These are phyloP conservation scores for Anthophora plumipes DNA, from an alignment of 2,888 invertebrate species.

Conservation along the genomic window DNA sequence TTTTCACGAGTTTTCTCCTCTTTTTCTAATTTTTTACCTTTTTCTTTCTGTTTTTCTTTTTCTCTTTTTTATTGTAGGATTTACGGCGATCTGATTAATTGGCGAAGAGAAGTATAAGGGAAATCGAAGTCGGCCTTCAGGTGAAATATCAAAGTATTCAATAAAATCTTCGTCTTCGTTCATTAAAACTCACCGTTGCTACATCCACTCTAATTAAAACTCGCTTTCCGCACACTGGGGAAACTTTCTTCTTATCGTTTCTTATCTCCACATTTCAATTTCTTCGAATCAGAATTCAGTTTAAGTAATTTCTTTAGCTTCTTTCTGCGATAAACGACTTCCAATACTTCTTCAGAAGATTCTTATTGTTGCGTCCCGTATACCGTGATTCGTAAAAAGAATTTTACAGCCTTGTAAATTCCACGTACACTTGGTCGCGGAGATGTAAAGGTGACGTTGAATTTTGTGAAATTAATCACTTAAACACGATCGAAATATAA, in stretches of 20 bases:
- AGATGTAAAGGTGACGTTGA: no score
- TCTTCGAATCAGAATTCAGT: constrained; percentile 25
- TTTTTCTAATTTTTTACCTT: no score
- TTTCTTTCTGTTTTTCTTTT: background rate
- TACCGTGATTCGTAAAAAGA: no score
- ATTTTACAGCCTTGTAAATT: no score
- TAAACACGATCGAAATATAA: no score
- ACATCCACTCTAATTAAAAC: constrained; percentile 45
- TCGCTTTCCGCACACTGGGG: constrained; percentile 25
- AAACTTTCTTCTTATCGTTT: constrained; percentile 33
- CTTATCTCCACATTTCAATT: constrained; percentile 48
- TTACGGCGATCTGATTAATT: background rate
- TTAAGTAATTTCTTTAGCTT: constrained; percentile 42
- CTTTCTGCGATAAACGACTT: constrained; percentile 7
- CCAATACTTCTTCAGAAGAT: constrained; percentile 11
- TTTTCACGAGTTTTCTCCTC: no score
- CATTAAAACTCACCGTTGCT: constrained; percentile 39
- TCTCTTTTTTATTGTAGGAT: background rate
- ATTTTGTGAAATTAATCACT: no score
- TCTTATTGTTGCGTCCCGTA: constrained; percentile 13
- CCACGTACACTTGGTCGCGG: no score
- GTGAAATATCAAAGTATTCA: constrained; percentile 16
- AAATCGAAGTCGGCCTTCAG: background rate
- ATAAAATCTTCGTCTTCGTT: constrained; percentile 27
- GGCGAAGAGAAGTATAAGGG: no score